Evolutionary conservation across 1,140 invertebrate species (phyloP).

Genomic region (Drosophila pallidifrons): DNA sequence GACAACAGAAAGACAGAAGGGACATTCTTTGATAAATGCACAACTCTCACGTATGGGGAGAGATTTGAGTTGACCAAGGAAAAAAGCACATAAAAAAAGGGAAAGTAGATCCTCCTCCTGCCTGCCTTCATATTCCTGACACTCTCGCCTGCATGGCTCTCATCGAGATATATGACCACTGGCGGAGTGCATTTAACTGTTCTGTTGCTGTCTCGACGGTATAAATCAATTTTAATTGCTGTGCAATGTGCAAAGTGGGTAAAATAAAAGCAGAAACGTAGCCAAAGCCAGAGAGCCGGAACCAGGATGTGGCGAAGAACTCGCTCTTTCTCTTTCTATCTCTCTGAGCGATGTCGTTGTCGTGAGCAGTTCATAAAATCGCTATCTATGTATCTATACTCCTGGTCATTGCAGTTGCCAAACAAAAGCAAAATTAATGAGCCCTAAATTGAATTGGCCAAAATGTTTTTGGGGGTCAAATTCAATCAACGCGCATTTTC

Average conservation of each 20-base stretch:
- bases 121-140: too few species aligned
- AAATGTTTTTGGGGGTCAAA: slow-evolving; percentile 46
- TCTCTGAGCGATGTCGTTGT: neutral
- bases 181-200: slow-evolving; percentile 74
- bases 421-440: slow-evolving; percentile 64
- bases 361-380: slow-evolving; percentile 12
- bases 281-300: slow-evolving; percentile 6
- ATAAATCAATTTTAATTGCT: slow-evolving; percentile 83
- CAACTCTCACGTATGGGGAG: slow-evolving; percentile 26
- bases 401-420: neutral
- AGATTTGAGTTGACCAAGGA: neutral
- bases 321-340: neutral
- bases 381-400: neutral
- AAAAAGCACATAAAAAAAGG: slow-evolving; percentile 13
- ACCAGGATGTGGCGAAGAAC: slow-evolving; percentile 14
- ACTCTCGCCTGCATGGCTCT: slow-evolving; percentile 9
- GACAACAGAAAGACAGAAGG: neutral
- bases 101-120: slow-evolving; percentile 13
- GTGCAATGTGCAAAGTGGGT: slow-evolving; percentile 73
- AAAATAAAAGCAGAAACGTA: slow-evolving; percentile 52
- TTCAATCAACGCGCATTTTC: slow-evolving; percentile 74
- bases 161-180: slow-evolving; percentile 57
- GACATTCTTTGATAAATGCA: slow-evolving; percentile 47
- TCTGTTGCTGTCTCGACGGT: slow-evolving; percentile 68
- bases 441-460: slow-evolving; percentile 64